Percentiles rank a stretch among this genome's conserved stretches.
phyloP scores from a whole-genome alignment of 2,888 invertebrate genomes.

The Aphelenchoides bicaudatus region DNA sequence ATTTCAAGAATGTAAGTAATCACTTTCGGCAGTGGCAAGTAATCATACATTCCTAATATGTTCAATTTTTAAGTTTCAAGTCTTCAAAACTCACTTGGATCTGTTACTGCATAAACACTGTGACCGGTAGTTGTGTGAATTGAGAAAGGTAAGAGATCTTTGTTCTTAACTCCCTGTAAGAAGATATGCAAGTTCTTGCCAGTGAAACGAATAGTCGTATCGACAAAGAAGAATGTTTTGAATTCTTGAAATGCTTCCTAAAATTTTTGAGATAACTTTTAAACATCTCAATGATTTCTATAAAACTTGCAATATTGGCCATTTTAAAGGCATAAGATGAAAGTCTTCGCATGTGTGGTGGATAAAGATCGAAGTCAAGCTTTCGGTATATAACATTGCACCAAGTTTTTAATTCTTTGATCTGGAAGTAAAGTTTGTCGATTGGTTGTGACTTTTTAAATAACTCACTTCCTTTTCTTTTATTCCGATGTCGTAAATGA shows the following conservation, averaged over 20 bases:
- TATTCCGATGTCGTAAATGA: conserved; percentile 9
- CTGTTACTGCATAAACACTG: conserved; percentile 4
- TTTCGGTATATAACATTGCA: conserved; percentile 2
- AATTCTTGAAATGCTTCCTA: conserved; percentile 1
- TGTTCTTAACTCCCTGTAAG: background rate
- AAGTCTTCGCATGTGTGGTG: background rate
- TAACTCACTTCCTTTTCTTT: background rate
- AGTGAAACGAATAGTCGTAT: conserved; percentile 10
- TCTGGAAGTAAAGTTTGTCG: background rate
- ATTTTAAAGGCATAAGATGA: conserved; percentile 15
- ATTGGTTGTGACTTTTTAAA: too few species aligned
- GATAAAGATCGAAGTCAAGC: conserved; percentile 7
- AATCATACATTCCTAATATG: background rate
- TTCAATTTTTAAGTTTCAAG: background rate
- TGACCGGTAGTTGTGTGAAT: conserved; percentile 12
- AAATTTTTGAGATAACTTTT: background rate
- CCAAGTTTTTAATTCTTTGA: conserved; percentile 16
- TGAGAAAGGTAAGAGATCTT: conserved; percentile 3
- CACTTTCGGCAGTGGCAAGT: conserved; percentile 8
- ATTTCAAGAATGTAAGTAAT: conserved; percentile 3
- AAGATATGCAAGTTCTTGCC: background rate
- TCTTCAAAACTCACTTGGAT: conserved; percentile 1
- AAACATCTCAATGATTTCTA: background rate
- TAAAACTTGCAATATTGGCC: conserved; percentile 12
- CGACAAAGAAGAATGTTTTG: conserved; percentile 21